Base-by-base conservation (phyloP, 2,113 vertebrate genomes). In the Gambusia affinis region DNA sequence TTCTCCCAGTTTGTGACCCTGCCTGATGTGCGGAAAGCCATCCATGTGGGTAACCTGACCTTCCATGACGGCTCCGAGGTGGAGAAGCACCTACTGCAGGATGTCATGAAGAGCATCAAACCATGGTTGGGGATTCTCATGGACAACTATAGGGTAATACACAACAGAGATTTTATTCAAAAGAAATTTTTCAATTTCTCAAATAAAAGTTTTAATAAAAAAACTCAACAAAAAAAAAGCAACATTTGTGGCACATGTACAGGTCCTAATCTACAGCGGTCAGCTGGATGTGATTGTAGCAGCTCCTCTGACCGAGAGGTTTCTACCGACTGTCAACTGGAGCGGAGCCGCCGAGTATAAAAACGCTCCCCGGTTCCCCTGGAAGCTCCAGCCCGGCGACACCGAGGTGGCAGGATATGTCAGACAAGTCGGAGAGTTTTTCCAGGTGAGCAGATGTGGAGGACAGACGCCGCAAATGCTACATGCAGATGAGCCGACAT, bases 281-380 rank as follows among this genome's bases (percentile, higher is more conserved):
- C 96, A 97, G 78, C 93, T 97, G 84, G 97, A 97, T 64, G 90
- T 97, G 2, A 95, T 96, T 0, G 95, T 97, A 37, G 95, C 96
- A 19, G 95, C 95, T 0, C 85, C 95, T 8, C 83, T 97, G 76
- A 97, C 95, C 0, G 95, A 97, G 79, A 89, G 86, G 39, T 96
- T 96, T 89, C 85, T 97, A 79, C 91, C 92, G 17, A 89, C 94
- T 0, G 94, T 96, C 31, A 88, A 94, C 57, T 97, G 96, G 96
- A 93, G 91, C 10, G 93, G 92, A 24, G 92, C 88, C 0, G 81
- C 85, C 0, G 92, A 95, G 19, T 97, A 94, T 79, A 94, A 73
- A 82, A 89, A 61, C 1, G 87, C 89, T 0, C 63, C 89, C 2
- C 94, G 92, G 31, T 91, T 92, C 79, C 85, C 94, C 75, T 97